Base-by-base conservation (phyloP, 2,797 vertebrate genomes). In the Karalla daura region DNA sequence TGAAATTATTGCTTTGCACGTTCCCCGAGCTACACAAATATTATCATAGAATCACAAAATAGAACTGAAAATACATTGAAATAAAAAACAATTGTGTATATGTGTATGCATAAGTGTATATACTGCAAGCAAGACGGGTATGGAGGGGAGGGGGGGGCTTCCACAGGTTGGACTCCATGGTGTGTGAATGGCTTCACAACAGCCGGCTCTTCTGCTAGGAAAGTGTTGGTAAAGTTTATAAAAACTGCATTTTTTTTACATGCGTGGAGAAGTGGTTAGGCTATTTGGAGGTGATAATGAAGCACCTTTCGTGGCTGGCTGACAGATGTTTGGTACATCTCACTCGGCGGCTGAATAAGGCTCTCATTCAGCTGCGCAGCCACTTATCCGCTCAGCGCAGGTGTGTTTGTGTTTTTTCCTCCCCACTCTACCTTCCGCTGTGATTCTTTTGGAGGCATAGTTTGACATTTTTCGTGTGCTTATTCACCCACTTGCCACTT, bases 141-240 rank as follows among this genome's bases (percentile, higher is more conserved):
- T n/a, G n/a, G n/a, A n/a, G n/a, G n/a, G n/a, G n/a, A n/a, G n/a
- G n/a, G n/a, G n/a, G n/a, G n/a, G n/a, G n/a, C n/a, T n/a, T n/a
- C n/a, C n/a, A n/a, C n/a, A n/a, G n/a, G n/a, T n/a, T n/a, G n/a
- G n/a, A n/a, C n/a, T n/a, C n/a, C n/a, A n/a, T 33, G 53, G 5
- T 2, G 44, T 47, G 27, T 51, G 56, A 72, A 30, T 24, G 8
- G 21, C 18, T 70, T 63, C 6, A 60, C 20, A 52, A 14, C 10
- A 9, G 44, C 3, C 24, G 47, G 17, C 17, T 39, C 59, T 17
- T 33, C 47, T 27, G 6, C 25, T 55, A 1, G n/a, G 1, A n/a
- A 25, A 7, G 24, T 39, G 36, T 53, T 15, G 28, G 15, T 58
- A 13, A 44, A 35, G 15, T 39, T 54, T 18, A 17, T 32, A 40